Evolutionary conservation across 2,113 vertebrate species (phyloP).

Genomic region (Oncorhynchus gorbuscha): DNA sequence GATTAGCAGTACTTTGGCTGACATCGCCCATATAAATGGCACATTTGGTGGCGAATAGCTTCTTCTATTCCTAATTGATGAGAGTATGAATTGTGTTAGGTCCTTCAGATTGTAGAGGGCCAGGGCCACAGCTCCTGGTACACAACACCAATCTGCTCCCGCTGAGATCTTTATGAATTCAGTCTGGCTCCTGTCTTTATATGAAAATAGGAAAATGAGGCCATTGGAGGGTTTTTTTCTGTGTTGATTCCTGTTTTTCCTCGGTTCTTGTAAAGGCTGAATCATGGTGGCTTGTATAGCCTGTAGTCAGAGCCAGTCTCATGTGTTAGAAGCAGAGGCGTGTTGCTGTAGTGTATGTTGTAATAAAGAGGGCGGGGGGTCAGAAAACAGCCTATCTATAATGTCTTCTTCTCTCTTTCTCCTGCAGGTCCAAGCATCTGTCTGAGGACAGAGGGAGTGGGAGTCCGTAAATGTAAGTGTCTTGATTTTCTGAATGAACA

Average conservation of each 20-base stretch:
- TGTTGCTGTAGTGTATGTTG: too few relatives aligned
- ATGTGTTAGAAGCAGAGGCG: too few relatives aligned
- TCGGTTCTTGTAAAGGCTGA: slow-evolving; percentile 2
- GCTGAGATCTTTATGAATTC: slow-evolving; percentile 28
- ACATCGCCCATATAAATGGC: slow-evolving; percentile 59
- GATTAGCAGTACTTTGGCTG: slow-evolving; percentile 50
- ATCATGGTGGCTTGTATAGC: neutral
- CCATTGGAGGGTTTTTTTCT: neutral
- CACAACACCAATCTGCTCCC: neutral
- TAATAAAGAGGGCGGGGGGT: too few relatives aligned
- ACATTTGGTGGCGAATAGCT: slow-evolving; percentile 49
- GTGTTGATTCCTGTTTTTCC: slow-evolving; percentile 6
- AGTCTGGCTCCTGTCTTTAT: slow-evolving; percentile 23
- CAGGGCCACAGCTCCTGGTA: neutral
- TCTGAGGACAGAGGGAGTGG: too few relatives aligned
- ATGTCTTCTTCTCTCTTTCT: too few relatives aligned
- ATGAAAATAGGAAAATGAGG: slow-evolving; percentile 13
- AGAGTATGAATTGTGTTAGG: slow-evolving; percentile 40
- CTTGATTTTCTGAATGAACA: too few relatives aligned
- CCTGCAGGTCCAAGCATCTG: too few relatives aligned
- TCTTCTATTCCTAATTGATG: slow-evolving; percentile 53
- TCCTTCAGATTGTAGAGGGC: slow-evolving; percentile 20
- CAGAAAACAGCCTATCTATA: too few relatives aligned
- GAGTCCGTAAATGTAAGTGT: too few relatives aligned
- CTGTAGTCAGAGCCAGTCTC: neutral